These are phyloP conservation scores for Oreocharis arfaki DNA, from an alignment of 2,113 vertebrate species.

Conservation along the genomic window DNA sequence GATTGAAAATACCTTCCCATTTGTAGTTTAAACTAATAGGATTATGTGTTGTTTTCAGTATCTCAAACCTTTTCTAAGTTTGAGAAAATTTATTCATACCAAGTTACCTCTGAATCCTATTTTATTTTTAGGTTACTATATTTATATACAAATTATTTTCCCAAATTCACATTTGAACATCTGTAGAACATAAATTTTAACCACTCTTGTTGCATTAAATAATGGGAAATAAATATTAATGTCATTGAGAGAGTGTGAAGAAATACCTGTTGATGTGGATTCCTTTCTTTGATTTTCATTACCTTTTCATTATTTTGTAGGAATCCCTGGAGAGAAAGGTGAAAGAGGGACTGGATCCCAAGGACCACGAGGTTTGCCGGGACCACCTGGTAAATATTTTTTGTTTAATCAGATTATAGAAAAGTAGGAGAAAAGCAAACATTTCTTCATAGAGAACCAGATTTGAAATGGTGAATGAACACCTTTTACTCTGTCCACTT, in stretches of 20 bases:
- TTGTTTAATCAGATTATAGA: background rate
- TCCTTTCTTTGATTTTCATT: background rate
- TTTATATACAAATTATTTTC: slow-evolving; percentile 27
- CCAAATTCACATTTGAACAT: slow-evolving; percentile 1
- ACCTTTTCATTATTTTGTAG: slow-evolving; percentile 59
- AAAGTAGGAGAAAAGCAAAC: background rate
- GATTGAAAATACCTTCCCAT: background rate
- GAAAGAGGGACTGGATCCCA: slow-evolving; percentile 87
- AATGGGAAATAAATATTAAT: background rate
- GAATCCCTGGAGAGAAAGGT: slow-evolving; percentile 89
- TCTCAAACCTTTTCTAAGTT: background rate
- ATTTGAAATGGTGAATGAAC: background rate
- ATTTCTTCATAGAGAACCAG: background rate
- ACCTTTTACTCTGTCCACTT: background rate
- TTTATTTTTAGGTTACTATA: slow-evolving; percentile 1
- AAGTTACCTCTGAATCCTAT: background rate
- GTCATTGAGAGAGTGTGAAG: background rate
- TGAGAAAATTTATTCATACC: background rate
- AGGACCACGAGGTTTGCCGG: slow-evolving; percentile 83
- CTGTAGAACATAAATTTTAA: slow-evolving; percentile 40
- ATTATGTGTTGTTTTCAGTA: background rate
- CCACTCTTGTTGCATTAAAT: background rate
- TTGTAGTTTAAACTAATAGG: background rate
- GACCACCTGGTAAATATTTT: slow-evolving; percentile 83
- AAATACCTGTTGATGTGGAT: background rate